These are phyloP conservation scores for Poliocrania exsul DNA, from an alignment of 2,797 vertebrate species.

Conservation along the genomic window DNA sequence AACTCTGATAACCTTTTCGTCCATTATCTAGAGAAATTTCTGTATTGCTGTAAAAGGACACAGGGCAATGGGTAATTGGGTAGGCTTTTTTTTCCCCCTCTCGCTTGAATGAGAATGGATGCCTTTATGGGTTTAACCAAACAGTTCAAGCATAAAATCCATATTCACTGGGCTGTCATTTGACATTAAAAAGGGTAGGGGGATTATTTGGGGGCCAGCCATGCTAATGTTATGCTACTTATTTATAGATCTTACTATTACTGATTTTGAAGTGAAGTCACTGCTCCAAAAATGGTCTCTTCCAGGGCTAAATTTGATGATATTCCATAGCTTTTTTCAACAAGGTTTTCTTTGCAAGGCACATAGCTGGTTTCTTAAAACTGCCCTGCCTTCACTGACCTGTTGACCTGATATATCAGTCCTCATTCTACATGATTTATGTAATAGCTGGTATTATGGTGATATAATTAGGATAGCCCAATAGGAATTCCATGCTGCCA, in stretches of 20 bases:
- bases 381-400: not conserved
- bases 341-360: not conserved
- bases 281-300: not conserved
- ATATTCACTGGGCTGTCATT: constrained; percentile 70
- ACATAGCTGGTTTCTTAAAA: not conserved
- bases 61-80: constrained; percentile 71
- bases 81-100: constrained; percentile 20
- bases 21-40: constrained; percentile 72
- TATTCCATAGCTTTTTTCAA: not conserved
- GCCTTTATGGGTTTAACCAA: constrained; percentile 70
- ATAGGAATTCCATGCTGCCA: constrained; percentile 34
- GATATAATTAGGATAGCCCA: constrained; percentile 45
- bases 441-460: constrained; percentile 8
- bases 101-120: constrained; percentile 64
- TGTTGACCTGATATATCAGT: constrained; percentile 18
- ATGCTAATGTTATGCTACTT: constrained; percentile 35
- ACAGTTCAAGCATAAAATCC: constrained; percentile 73
- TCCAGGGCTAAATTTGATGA: not conserved
- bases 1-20: constrained; percentile 70
- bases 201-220: constrained; percentile 64
- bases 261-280: constrained; percentile 42
- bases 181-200: constrained; percentile 64
- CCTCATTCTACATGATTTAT: not conserved
- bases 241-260: constrained; percentile 47
- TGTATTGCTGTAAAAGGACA: constrained; percentile 71